phyloP scores from a whole-genome alignment of 2,797 vertebrate genomes.

The Anguilla obscura region DNA sequence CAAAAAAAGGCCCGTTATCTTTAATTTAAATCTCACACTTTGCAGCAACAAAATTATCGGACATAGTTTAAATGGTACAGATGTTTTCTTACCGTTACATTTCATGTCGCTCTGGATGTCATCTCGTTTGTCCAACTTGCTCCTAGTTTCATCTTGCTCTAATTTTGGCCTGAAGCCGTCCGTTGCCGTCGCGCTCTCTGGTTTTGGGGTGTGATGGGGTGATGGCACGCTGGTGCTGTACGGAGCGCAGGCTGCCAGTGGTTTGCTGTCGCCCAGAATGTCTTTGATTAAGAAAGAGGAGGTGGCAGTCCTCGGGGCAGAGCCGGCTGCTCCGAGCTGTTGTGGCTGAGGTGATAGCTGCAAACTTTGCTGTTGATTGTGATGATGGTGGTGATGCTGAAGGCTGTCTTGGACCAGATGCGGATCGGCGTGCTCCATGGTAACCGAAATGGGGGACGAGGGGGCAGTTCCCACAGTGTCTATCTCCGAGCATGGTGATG shows the following conservation, averaged over 20 bases:
- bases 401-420: slow-evolving; percentile 83
- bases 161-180: slow-evolving; percentile 94
- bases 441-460: slow-evolving; percentile 93
- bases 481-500: slow-evolving; percentile 94
- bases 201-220: slow-evolving; percentile 88
- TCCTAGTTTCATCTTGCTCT: slow-evolving; percentile 88
- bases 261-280: slow-evolving; percentile 98
- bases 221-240: slow-evolving; percentile 94
- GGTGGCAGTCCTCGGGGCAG: slow-evolving; percentile 90
- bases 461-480: slow-evolving; percentile 92
- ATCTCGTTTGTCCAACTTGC: slow-evolving; percentile 89
- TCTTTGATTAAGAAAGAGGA: slow-evolving; percentile 98
- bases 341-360: slow-evolving; percentile 71
- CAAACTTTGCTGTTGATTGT: slow-evolving; percentile 71
- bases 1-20: background rate
- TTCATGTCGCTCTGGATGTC: slow-evolving; percentile 88
- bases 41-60: background rate
- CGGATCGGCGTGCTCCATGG: slow-evolving; percentile 84
- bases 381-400: slow-evolving; percentile 73
- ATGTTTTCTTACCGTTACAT: slow-evolving; percentile 87
- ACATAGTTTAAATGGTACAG: background rate
- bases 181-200: slow-evolving; percentile 78
- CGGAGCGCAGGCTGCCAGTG: slow-evolving; percentile 93
- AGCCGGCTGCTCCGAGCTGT: slow-evolving; percentile 80
- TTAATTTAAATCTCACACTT: background rate